These are phyloP conservation scores for Desmodus rotundus DNA, from an alignment of 2,113 vertebrate genomes.

Conservation along the genomic window DNA sequence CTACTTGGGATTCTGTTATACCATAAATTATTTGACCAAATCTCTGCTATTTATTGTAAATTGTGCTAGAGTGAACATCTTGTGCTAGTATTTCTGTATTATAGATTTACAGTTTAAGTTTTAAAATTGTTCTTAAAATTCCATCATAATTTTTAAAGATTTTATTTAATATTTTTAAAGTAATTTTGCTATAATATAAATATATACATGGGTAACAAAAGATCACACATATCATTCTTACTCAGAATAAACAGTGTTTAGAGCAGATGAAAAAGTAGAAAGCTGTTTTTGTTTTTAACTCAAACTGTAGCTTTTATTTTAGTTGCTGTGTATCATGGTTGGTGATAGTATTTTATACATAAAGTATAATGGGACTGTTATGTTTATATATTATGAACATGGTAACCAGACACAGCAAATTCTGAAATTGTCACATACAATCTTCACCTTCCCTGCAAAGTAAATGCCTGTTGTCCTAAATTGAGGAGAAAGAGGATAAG, in stretches of 20 bases:
- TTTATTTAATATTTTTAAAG: background rate
- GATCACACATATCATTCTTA: background rate
- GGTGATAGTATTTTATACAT: background rate
- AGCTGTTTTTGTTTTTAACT: background rate
- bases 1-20: background rate
- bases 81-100: background rate
- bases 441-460: background rate
- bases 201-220: background rate
- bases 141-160: background rate
- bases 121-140: background rate
- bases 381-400: background rate
- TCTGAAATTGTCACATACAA: background rate
- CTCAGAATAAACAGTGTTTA: background rate
- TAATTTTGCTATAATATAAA: background rate
- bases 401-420: background rate
- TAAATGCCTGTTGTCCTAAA: background rate
- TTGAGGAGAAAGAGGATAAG: background rate
- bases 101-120: background rate
- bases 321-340: background rate
- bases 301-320: background rate
- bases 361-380: background rate
- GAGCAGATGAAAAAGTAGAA: slow-evolving; percentile 2
- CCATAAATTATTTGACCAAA: background rate
- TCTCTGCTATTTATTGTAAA: background rate
- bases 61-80: background rate